Evolutionary conservation across 1,140 invertebrate genomes (phyloP).

Genomic region (Diprion similis): DNA sequence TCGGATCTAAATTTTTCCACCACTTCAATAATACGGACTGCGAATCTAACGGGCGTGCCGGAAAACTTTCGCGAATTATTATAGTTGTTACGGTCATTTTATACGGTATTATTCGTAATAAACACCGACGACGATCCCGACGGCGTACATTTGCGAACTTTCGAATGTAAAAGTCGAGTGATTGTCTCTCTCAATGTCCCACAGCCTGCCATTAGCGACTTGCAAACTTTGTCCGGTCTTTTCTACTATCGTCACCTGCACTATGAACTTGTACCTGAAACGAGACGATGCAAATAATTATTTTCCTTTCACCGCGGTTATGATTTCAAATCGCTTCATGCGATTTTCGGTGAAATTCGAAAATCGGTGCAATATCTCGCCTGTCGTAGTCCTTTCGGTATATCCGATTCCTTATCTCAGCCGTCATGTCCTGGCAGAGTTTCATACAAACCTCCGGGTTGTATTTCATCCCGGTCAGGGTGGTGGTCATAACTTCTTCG

Average conservation of each 20-base stretch:
- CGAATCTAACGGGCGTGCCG: not conserved
- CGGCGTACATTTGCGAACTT: conserved; percentile 62
- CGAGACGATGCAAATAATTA: not conserved
- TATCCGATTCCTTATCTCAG: conserved; percentile 35
- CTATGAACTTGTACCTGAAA: conserved; percentile 67
- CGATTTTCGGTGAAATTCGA: too few species aligned
- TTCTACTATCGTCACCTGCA: conserved; percentile 65
- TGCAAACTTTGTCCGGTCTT: conserved; percentile 64
- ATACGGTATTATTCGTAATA: conserved; percentile 64
- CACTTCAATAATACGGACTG: too few species aligned
- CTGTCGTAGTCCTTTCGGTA: conserved; percentile 38
- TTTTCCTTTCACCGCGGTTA: too few species aligned
- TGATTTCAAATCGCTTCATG: too few species aligned
- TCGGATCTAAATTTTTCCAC: too few species aligned
- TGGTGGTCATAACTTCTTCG: conserved; percentile 30
- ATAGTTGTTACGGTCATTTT: too few species aligned
- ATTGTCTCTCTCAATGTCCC: conserved; percentile 65
- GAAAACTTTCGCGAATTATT: not conserved
- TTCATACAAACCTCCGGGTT: conserved; percentile 29
- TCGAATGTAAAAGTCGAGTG: conserved; percentile 64
- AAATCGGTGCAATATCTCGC: conserved; percentile 23
- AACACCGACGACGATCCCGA: conserved; percentile 64
- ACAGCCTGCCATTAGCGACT: conserved; percentile 63
- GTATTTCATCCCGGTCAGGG: conserved; percentile 33
- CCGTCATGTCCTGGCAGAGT: conserved; percentile 35